Evolutionary conservation across 2,113 vertebrate species (phyloP), one percentile per base, ranked within the genome.

Genomic region (Gallinago media): DNA sequence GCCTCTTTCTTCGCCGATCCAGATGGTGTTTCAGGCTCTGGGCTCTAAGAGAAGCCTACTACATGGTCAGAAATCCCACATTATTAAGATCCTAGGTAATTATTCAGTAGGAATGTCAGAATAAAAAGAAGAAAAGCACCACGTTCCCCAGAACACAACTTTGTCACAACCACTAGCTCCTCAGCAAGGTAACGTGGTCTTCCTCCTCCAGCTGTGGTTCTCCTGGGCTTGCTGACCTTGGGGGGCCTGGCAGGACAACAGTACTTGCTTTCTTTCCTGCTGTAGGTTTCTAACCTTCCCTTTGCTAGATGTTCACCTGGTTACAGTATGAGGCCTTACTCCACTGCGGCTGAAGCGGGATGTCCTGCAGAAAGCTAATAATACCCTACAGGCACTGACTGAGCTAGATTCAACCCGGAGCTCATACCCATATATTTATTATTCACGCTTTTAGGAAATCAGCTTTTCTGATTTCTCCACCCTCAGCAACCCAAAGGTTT

Each of bases 151-250:
- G 59, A 40, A 55, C 42, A 29, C 25, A 67, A 10, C 44, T 76
- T 23, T n/a, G 68, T 50, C 71, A 55, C 18, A 46, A 31, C 11
- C 42, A 62, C 55, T 38, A 77, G 84, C n/a, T 78, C 34, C 42
- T 70, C 68, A 56, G 16, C 27, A 29, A 63, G 38, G 22, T 14
- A 20, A 63, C 0, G 1, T 17, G 31, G 23, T 22, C 23, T 52
- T 76, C 22, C 23, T 82, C 44, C 55, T 76, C n/a, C 31, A 62
- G 4, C 38, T 2, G 0, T 2, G 2, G 19, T 38, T 59, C 79
- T 63, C 58, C 12, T 1, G 2, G 14, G 21, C n/a, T 23, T 26
- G 3, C 25, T 34, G 49, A 68, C 21, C 54, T 29, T 4, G 0
- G 34, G 34, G 15, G 44, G 19, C 13, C 12, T 2, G 5, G 29